A percentile compares a stretch with the other conserved stretches of the same genome.
phyloP scores from a whole-genome alignment of 2,113 vertebrate genomes.

The Oreochromis aureus region DNA sequence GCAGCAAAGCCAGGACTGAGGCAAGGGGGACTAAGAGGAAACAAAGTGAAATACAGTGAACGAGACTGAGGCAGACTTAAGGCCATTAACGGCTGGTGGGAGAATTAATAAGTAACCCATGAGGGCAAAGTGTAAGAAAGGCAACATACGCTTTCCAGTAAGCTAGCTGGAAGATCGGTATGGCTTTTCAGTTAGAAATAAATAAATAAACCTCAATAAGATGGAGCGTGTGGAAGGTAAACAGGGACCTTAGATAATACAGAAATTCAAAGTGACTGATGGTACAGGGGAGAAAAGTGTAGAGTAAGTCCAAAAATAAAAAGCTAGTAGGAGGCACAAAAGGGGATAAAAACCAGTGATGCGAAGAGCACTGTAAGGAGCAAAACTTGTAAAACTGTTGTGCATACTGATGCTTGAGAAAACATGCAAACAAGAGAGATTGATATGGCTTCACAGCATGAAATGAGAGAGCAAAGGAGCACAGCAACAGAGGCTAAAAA shows the following conservation, averaged over 20 bases:
- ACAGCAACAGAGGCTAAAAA: conserved; percentile 11
- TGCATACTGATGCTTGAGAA: not conserved
- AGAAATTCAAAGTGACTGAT: not conserved
- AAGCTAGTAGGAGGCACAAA: not conserved
- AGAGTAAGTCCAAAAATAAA: not conserved
- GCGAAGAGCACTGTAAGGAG: not conserved
- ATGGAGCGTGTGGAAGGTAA: not conserved
- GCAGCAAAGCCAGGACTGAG: not conserved
- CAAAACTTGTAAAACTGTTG: not conserved
- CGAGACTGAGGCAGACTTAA: not conserved
- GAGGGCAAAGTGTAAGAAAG: not conserved
- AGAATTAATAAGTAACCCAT: not conserved
- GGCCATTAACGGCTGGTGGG: conserved; percentile 1
- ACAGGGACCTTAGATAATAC: not conserved
- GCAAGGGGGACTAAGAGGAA: not conserved
- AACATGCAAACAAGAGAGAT: conserved; percentile 21
- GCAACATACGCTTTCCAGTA: not conserved
- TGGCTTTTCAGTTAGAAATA: not conserved
- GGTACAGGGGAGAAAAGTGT: not conserved
- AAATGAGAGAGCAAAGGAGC: conserved; percentile 11
- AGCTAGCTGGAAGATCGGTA: not conserved
- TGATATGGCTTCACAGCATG: conserved; percentile 1
- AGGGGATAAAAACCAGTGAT: not conserved
- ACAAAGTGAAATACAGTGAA: conserved; percentile 4
- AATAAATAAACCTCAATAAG: not conserved